These are phyloP conservation scores for Sebastes diaconus DNA, from an alignment of 2,797 vertebrate species.

Conservation along the genomic window DNA sequence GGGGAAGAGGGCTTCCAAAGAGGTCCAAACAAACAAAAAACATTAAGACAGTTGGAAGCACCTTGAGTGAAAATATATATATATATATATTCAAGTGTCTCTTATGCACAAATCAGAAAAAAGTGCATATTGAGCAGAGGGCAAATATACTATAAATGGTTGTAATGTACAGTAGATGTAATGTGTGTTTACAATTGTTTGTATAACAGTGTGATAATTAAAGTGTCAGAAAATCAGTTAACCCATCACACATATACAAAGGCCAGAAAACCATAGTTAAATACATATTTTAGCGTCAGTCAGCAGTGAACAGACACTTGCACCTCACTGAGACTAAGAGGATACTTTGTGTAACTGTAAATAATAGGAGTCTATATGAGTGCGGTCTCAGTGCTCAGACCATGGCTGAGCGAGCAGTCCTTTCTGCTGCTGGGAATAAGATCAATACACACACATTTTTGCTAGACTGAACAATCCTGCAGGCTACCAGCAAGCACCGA, in stretches of 20 bases:
- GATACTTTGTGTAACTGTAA: slow-evolving; percentile 53
- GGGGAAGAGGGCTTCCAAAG: neutral
- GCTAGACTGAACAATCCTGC: slow-evolving; percentile 55
- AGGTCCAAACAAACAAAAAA: neutral
- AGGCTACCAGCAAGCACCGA: slow-evolving; percentile 59
- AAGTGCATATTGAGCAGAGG: neutral
- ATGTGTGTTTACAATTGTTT: neutral
- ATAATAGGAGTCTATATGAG: slow-evolving; percentile 46
- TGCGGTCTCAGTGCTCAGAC: slow-evolving; percentile 20
- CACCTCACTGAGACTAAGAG: slow-evolving; percentile 12
- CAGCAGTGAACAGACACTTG: slow-evolving; percentile 3
- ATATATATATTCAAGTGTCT: neutral
- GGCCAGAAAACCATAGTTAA: neutral
- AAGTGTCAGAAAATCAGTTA: neutral
- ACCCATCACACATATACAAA: neutral
- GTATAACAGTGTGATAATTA: neutral
- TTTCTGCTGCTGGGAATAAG: slow-evolving; percentile 62
- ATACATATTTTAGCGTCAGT: neutral
- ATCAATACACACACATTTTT: slow-evolving; percentile 68
- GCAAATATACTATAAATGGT: neutral
- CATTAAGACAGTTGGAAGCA: neutral
- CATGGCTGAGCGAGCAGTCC: slow-evolving; percentile 35
- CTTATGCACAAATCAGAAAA: neutral
- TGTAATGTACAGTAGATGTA: neutral
- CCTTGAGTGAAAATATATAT: neutral